A percentile compares a stretch with the other conserved stretches of the same genome.
Conservation (phyloP, 2,797 vertebrate species). For the Syngnathus rostellatus region DNA sequence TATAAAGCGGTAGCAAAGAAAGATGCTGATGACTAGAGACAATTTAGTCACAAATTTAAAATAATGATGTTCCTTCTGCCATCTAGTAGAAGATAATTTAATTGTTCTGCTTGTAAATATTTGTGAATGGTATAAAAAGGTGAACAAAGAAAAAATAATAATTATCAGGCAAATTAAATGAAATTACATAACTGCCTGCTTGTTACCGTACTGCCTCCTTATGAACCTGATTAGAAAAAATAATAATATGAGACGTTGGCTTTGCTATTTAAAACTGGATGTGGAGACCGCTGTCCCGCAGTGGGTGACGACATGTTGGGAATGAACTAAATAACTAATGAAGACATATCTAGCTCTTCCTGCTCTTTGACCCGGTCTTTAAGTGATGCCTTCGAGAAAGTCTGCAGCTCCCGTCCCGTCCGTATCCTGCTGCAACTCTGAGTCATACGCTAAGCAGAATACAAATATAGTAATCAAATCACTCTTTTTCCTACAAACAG, state of each 20-base stretch:
- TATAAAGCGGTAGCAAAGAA: too few species aligned
- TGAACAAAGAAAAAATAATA: not conserved
- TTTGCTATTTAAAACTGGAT: not conserved
- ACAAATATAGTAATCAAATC: too few species aligned
- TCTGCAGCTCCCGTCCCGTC: conserved; percentile 26
- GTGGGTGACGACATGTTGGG: conserved; percentile 18
- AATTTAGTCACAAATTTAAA: too few species aligned
- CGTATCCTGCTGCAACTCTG: conserved; percentile 32
- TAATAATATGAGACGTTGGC: not conserved
- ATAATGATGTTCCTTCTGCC: too few species aligned
- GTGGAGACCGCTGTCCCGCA: conserved; percentile 6
- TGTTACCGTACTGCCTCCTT: not conserved
- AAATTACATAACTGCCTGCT: not conserved
- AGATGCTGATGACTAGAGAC: too few species aligned
- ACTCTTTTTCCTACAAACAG: not conserved
- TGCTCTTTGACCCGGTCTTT: conserved; percentile 38
- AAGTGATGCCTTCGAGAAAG: conserved; percentile 41
- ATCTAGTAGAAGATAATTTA: not conserved
- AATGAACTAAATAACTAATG: conserved; percentile 22
- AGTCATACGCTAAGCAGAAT: conserved; percentile 11
- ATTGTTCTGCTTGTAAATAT: not conserved
- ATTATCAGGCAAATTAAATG: not conserved
- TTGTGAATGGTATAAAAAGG: not conserved
- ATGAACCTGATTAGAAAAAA: not conserved
- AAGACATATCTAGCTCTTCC: conserved; percentile 29